Conservation (phyloP, 2,113 vertebrate species). For the Mesoclemmys tuberculata region DNA sequence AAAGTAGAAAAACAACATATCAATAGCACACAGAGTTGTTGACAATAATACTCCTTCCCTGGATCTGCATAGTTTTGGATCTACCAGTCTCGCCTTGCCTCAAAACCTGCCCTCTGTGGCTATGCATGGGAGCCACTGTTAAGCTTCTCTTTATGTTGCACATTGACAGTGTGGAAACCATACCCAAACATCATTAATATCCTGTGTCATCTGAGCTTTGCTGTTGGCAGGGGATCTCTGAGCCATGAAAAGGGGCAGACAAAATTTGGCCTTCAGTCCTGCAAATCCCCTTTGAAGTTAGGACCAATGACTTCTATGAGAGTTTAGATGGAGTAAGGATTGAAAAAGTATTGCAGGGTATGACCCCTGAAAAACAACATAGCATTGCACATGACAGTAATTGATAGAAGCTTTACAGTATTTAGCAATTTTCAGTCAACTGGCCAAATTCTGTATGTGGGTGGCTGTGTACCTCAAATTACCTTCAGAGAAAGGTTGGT, state of each 20-base stretch:
- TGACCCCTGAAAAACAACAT: neutral
- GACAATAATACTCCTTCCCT: neutral
- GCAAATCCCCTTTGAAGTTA: neutral
- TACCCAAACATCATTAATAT: rapidly evolving
- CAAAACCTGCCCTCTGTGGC: neutral
- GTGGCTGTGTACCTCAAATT: neutral
- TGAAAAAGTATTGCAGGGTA: neutral
- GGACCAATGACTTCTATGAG: neutral
- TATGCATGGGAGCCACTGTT: neutral
- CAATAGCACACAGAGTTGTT: neutral
- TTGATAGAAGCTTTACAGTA: rapidly evolving
- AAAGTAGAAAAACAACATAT: neutral
- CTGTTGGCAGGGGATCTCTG: rapidly evolving
- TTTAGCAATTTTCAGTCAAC: neutral
- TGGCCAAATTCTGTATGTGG: neutral
- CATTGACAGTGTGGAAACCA: neutral
- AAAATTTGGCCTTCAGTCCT: neutral
- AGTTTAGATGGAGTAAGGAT: neutral
- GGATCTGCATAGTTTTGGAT: neutral
- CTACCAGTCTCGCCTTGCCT: neutral
- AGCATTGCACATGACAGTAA: neutral
- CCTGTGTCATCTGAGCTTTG: neutral
- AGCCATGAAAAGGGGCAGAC: neutral
- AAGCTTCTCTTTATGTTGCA: neutral
- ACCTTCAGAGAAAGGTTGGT: neutral